Percentiles rank a stretch among this genome's conserved stretches.
Conservation (phyloP, 2,888 invertebrate genomes). For the Clepsis dumicolana region DNA sequence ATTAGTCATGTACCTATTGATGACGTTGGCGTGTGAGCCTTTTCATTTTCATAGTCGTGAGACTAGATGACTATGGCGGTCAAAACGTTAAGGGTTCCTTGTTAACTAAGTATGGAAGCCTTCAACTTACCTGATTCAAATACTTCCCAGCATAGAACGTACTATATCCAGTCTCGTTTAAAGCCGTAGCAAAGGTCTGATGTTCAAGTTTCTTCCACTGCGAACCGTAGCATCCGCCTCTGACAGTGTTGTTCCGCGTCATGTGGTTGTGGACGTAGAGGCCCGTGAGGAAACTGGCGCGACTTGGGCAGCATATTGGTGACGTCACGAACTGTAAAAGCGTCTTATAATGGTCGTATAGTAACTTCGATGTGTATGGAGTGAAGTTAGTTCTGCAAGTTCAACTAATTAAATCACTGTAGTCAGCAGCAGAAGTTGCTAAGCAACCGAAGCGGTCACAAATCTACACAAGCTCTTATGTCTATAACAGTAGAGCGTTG, state of each 20-base stretch:
- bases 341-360: too few species aligned
- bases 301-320: conserved; percentile 96
- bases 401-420: too few species aligned
- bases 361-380: neutral
- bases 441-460: too few species aligned
- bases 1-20: too few species aligned
- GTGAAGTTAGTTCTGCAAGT: neutral
- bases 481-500: too few species aligned
- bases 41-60: too few species aligned
- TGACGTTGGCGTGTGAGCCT: too few species aligned
- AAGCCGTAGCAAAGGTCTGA: conserved; percentile 88
- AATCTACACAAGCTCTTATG: too few species aligned
- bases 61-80: too few species aligned
- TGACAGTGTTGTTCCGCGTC: conserved; percentile 91
- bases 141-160: conserved; percentile 98
- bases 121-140: conserved; percentile 90
- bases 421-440: too few species aligned
- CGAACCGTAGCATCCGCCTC: conserved; percentile 91
- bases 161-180: conserved; percentile 89
- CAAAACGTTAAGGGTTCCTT: too few species aligned
- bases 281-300: conserved; percentile 95
- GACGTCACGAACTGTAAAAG: conserved; percentile 90
- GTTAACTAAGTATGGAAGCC: too few species aligned
- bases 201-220: conserved; percentile 89
- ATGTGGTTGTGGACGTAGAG: conserved; percentile 93